A percentile compares a stretch with the other conserved stretches of the same genome.
These are phyloP conservation scores for Miltochrista miniata DNA, from an alignment of 2,888 invertebrate species.

Conservation along the genomic window DNA sequence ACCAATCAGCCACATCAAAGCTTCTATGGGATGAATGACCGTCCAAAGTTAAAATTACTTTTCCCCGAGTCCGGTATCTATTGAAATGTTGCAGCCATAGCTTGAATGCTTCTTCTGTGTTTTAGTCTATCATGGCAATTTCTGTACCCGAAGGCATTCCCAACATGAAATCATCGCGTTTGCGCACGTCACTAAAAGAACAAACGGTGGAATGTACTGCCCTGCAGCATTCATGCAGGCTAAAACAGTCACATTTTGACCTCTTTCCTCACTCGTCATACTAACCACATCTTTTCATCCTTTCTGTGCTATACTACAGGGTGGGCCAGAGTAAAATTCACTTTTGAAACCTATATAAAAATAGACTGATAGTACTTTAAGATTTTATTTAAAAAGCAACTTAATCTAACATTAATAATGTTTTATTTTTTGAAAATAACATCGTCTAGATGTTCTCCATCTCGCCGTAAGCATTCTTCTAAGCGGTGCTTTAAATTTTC, in stretches of 20 bases:
- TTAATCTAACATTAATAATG: too few relatives aligned
- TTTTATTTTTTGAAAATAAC: too few relatives aligned
- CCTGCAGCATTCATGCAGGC: neutral
- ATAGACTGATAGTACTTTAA: too few relatives aligned
- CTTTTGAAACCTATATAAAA: too few relatives aligned
- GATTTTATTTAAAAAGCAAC: too few relatives aligned
- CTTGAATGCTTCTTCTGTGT: slow-evolving; percentile 8
- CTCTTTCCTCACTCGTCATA: slow-evolving; percentile 1
- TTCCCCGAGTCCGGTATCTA: slow-evolving; percentile 1
- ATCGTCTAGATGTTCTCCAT: too few relatives aligned
- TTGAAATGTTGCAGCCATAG: slow-evolving; percentile 9
- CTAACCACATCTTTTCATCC: slow-evolving; percentile 11
- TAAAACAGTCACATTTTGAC: neutral
- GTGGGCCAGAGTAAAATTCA: too few relatives aligned
- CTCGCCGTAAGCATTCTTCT: too few relatives aligned
- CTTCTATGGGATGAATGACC: slow-evolving; percentile 3
- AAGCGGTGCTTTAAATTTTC: too few relatives aligned
- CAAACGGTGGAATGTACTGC: slow-evolving; percentile 6
- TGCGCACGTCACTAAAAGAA: too few relatives aligned
- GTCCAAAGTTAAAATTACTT: slow-evolving; percentile 4
- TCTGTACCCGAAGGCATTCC: too few relatives aligned
- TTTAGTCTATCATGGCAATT: slow-evolving; percentile 7
- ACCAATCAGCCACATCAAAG: neutral
- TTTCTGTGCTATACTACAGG: slow-evolving; percentile 10
- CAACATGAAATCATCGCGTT: too few relatives aligned